Evolutionary conservation across 2,888 invertebrate genomes (phyloP).

Genomic region (Danaus chrysippus): DNA sequence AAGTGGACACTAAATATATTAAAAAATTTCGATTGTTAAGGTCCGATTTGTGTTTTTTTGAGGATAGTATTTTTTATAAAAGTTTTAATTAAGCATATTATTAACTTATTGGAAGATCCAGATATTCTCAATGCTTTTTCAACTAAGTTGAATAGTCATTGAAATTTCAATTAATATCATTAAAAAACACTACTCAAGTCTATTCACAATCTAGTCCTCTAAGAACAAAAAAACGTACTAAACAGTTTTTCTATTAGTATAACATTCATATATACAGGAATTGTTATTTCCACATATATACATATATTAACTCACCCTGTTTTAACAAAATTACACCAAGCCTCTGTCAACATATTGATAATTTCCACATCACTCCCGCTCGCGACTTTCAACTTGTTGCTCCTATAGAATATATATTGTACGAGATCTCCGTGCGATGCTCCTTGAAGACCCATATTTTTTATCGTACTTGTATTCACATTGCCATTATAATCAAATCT

Average conservation of each 20-base stretch:
- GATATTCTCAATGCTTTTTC: too few species aligned
- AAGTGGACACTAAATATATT: background rate
- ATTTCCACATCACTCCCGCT: constrained; percentile 47
- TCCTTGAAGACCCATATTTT: constrained; percentile 50
- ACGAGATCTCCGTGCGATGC: constrained; percentile 63
- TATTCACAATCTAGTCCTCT: too few species aligned
- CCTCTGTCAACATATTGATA: constrained; percentile 49
- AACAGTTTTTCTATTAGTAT: background rate
- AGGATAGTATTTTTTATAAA: background rate
- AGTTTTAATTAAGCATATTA: too few species aligned
- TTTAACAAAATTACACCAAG: constrained; percentile 60
- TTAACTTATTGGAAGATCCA: too few species aligned
- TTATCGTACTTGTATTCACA: constrained; percentile 56
- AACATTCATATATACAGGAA: constrained; percentile 5
- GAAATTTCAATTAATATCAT: too few species aligned
- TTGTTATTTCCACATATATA: background rate
- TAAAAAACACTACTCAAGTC: too few species aligned
- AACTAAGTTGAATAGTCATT: too few species aligned
- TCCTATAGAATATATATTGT: constrained; percentile 60
- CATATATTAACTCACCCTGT: constrained; percentile 51
- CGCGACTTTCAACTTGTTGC: background rate
- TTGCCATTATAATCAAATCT: constrained; percentile 56
- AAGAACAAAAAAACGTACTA: background rate
- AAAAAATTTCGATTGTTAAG: background rate
- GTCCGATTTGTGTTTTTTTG: background rate